Base-by-base conservation (phyloP, 2,113 vertebrate genomes). In the Eudyptes chrysolophus region DNA sequence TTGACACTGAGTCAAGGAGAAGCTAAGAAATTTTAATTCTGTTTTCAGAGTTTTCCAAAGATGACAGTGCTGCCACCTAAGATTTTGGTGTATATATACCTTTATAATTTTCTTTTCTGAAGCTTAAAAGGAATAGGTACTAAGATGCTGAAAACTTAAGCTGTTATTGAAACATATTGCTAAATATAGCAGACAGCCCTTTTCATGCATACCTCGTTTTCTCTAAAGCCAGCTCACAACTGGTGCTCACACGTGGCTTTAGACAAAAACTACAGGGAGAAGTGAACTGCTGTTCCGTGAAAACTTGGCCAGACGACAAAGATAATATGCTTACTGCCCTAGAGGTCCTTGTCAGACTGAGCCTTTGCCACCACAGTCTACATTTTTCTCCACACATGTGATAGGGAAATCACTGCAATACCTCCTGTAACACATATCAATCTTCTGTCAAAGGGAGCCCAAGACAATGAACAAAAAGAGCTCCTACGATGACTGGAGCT, bases 401-500 rank as follows among this genome's bases (percentile, higher is more conserved):
- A 93, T 78, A 96, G 92, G 48, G 69, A 94, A 96, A 85, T 85
- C 62, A 52, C 51, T 70, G 75, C 78, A 71, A 48, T 86, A 13
- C 48, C 68, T 88, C 64, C 70, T 70, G 60, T 83, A 81, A 79
- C 75, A 65, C 40, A 22, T 93, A 94, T 92, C 93, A 90, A 71
- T 93, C 71, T 87, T 68, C 83, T 90, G 62, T 86, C 87, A 92
- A 64, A 78, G 24, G 42, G 19, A 93, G 16, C 29, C 51, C 49
- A 66, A 72, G 57, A 95, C 84, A 93, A 69, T 49, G 84, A 97
- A 94, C 49, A 94, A 95, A 94, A 96, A 90, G 40, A 92, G 38
- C 62, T 93, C 15, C 74, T 72, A 34, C 0, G 0, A 80, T 57
- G 40, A 34, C 38, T 83, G 68, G 42, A 83, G 22, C 62, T 96